Conservation (phyloP, 2,797 vertebrate species). For the Menidia menidia region DNA sequence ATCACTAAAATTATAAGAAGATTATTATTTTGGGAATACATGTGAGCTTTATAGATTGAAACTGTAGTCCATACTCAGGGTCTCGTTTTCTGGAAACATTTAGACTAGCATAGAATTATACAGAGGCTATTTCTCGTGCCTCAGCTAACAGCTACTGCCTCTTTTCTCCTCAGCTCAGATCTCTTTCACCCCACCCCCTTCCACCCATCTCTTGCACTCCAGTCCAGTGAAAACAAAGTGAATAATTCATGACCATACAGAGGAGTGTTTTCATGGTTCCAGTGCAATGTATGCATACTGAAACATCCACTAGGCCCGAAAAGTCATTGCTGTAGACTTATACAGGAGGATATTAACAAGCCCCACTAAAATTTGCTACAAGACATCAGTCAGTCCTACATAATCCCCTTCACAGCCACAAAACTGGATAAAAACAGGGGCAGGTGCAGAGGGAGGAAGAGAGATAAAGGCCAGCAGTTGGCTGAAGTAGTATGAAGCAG, state of each 20-base stretch:
- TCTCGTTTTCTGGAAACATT: slow-evolving; percentile 50
- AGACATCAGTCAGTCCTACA: slow-evolving; percentile 18
- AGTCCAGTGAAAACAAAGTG: slow-evolving; percentile 80
- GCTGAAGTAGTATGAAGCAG: slow-evolving; percentile 56
- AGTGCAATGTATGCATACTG: slow-evolving; percentile 57
- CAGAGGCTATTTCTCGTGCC: slow-evolving; percentile 54
- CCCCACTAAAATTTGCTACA: slow-evolving; percentile 19
- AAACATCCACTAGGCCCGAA: slow-evolving; percentile 46
- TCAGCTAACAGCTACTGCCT: slow-evolving; percentile 61
- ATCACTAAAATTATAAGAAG: background rate
- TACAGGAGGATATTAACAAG: slow-evolving; percentile 34
- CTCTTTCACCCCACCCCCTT: slow-evolving; percentile 54
- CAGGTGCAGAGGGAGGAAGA: slow-evolving; percentile 24
- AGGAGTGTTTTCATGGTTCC: slow-evolving; percentile 60
- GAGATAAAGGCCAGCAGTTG: slow-evolving; percentile 54
- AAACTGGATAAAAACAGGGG: slow-evolving; percentile 15
- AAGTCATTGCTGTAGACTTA: slow-evolving; percentile 28
- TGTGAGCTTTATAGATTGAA: slow-evolving; percentile 37
- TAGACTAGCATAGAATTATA: slow-evolving; percentile 69
- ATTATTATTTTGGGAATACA: slow-evolving; percentile 13
- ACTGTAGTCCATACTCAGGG: slow-evolving; percentile 38
- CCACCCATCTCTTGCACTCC: slow-evolving; percentile 53
- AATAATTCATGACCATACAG: slow-evolving; percentile 79
- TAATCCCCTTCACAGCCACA: slow-evolving; percentile 14
- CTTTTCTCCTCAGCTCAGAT: slow-evolving; percentile 60